phyloP scores from a whole-genome alignment of 2,113 vertebrate genomes.

The Semicossyphus pulcher region DNA sequence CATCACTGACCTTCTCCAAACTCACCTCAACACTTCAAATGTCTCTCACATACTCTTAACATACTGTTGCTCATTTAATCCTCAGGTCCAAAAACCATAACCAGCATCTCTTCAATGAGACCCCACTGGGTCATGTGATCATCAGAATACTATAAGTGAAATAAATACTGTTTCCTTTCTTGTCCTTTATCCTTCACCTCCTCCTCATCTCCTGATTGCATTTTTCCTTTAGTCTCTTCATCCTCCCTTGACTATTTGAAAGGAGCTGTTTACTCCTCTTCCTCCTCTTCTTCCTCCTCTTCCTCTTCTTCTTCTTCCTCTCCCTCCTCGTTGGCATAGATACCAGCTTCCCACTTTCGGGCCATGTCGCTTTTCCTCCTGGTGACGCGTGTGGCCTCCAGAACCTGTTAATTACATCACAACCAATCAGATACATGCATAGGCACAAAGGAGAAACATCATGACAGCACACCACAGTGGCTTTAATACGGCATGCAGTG shows the following conservation, averaged over 20 bases:
- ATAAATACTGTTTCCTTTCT: constrained; percentile 78
- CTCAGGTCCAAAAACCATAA: constrained; percentile 34
- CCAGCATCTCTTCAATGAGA: constrained; percentile 7
- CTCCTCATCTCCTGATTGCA: constrained; percentile 9
- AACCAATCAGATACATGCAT: constrained; percentile 12
- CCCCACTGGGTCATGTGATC: constrained; percentile 56
- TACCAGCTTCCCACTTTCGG: constrained; percentile 94
- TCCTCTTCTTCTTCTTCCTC: constrained; percentile 83
- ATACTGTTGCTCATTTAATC: constrained; percentile 37
- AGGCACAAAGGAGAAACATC: neutral
- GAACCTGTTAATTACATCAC: constrained; percentile 85
- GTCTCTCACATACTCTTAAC: constrained; percentile 47
- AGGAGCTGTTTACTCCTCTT: constrained; percentile 74
- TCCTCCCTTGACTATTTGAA: constrained; percentile 19
- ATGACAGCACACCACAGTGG: constrained; percentile 22
- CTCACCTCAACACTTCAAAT: constrained; percentile 37
- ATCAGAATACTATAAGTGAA: constrained; percentile 57
- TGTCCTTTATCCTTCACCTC: constrained; percentile 2
- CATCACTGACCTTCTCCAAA: constrained; percentile 16
- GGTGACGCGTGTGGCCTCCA: constrained; percentile 95
- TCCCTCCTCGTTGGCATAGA: constrained; percentile 94
- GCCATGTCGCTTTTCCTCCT: constrained; percentile 96
- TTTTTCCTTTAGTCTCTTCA: constrained; percentile 20
- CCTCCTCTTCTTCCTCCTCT: constrained; percentile 73
- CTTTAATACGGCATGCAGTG: constrained; percentile 56